Conservation (phyloP, 2,113 vertebrate genomes). For the Alectura lathami region DNA sequence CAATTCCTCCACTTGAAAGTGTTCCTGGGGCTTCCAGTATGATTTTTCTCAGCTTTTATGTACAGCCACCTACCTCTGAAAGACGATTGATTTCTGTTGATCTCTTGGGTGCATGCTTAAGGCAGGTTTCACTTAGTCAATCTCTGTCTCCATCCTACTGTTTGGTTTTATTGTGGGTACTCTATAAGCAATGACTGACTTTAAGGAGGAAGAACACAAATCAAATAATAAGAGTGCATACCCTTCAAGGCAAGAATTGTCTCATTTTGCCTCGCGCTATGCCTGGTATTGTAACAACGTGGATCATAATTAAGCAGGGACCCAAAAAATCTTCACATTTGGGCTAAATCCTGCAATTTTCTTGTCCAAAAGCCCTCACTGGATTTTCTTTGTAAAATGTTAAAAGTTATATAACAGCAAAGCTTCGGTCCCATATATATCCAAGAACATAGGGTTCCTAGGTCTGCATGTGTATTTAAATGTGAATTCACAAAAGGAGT, state of each 20-base stretch:
- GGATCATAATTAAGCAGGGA: not conserved
- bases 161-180: not conserved
- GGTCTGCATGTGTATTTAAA: rapidly evolving
- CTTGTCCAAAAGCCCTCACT: not conserved
- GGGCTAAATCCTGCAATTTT: not conserved
- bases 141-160: not conserved
- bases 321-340: not conserved
- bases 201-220: not conserved
- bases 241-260: not conserved
- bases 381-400: not conserved
- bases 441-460: rapidly evolving
- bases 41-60: constrained; percentile 36
- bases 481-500: not conserved
- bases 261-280: not conserved
- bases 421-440: not conserved
- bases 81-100: constrained; percentile 38
- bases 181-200: not conserved
- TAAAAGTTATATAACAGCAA: not conserved
- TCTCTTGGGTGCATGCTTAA: constrained; percentile 22
- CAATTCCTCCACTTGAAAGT: not conserved
- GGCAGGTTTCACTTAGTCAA: constrained; percentile 20
- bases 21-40: not conserved
- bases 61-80: constrained; percentile 19
- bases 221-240: not conserved
- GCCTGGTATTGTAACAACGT: not conserved